Conservation (phyloP, 1,140 invertebrate species). For the Sesamia nonagrioides region DNA sequence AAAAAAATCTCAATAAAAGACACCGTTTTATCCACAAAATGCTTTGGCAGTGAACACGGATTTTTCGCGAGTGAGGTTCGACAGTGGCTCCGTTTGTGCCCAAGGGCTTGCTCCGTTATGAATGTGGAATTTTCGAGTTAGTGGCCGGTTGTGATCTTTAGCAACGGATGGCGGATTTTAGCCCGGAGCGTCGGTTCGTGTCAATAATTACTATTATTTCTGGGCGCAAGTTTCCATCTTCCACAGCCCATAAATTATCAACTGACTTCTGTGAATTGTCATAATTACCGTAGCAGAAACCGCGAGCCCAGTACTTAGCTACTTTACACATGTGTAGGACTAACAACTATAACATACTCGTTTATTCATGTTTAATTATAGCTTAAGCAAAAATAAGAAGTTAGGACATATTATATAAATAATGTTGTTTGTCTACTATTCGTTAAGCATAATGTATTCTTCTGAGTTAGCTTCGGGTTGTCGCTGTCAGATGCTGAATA, state of each 20-base stretch:
- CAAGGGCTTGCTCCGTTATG: conserved; percentile 74
- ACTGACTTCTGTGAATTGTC: conserved; percentile 80
- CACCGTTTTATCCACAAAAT: conserved; percentile 49
- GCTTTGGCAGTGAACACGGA: conserved; percentile 49
- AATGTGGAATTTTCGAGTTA: conserved; percentile 82
- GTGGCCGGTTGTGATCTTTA: conserved; percentile 77
- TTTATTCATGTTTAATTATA: conserved; percentile 34
- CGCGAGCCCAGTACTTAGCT: conserved; percentile 65
- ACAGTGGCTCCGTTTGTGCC: conserved; percentile 62
- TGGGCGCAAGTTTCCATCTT: conserved; percentile 72
- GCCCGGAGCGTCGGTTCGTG: conserved; percentile 74
- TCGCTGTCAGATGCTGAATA: conserved; percentile 39
- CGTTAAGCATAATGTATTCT: conserved; percentile 40
- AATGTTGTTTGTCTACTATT: conserved; percentile 27
- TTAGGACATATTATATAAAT: no score
- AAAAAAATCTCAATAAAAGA: neutral
- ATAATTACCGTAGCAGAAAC: conserved; percentile 75
- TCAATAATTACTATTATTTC: conserved; percentile 85
- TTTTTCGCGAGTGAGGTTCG: conserved; percentile 33
- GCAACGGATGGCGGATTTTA: conserved; percentile 62
- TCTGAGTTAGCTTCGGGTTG: conserved; percentile 35
- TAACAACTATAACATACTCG: conserved; percentile 53
- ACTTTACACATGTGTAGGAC: conserved; percentile 65
- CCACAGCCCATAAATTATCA: conserved; percentile 71
- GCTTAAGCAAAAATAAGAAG: conserved; percentile 27